phyloP scores from a whole-genome alignment of 2,888 invertebrate genomes.

The Luffia ferchaultella region DNA sequence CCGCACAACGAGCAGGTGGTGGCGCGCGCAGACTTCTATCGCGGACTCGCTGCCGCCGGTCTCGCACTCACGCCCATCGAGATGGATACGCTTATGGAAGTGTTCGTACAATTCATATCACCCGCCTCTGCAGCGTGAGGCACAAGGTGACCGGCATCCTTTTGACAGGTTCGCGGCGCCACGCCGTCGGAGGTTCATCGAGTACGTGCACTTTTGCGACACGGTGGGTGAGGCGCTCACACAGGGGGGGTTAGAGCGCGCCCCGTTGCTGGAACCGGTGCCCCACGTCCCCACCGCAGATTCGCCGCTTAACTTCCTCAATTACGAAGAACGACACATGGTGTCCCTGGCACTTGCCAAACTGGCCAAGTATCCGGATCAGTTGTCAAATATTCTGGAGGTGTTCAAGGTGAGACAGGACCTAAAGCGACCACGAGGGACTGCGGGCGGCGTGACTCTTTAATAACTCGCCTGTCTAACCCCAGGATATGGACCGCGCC shows the following conservation, averaged over 20 bases:
- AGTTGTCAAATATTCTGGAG: constrained; percentile 73
- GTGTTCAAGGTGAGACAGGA: constrained; percentile 64
- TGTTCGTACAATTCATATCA: constrained; percentile 58
- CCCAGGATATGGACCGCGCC: constrained; percentile 73
- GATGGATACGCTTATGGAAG: constrained; percentile 74
- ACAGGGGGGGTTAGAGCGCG: constrained; percentile 70
- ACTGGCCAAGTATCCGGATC: constrained; percentile 70
- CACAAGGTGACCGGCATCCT: not conserved
- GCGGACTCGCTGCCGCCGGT: constrained; percentile 72
- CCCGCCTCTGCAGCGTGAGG: no score
- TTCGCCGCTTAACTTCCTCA: constrained; percentile 70
- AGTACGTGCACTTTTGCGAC: constrained; percentile 74
- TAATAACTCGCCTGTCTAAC: not conserved
- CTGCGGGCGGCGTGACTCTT: not conserved
- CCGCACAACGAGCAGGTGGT: constrained; percentile 69
- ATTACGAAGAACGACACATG: constrained; percentile 74
- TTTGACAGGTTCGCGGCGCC: constrained; percentile 70
- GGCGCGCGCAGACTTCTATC: constrained; percentile 72
- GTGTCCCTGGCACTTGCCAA: constrained; percentile 74
- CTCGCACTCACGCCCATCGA: constrained; percentile 73
- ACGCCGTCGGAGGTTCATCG: constrained; percentile 64
- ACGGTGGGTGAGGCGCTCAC: constrained; percentile 76
- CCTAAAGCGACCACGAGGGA: not conserved
- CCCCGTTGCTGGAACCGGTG: constrained; percentile 73
- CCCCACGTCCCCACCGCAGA: constrained; percentile 75